These are phyloP conservation scores for Drosophila differens DNA, from an alignment of 2,888 invertebrate species.

Conservation along the genomic window DNA sequence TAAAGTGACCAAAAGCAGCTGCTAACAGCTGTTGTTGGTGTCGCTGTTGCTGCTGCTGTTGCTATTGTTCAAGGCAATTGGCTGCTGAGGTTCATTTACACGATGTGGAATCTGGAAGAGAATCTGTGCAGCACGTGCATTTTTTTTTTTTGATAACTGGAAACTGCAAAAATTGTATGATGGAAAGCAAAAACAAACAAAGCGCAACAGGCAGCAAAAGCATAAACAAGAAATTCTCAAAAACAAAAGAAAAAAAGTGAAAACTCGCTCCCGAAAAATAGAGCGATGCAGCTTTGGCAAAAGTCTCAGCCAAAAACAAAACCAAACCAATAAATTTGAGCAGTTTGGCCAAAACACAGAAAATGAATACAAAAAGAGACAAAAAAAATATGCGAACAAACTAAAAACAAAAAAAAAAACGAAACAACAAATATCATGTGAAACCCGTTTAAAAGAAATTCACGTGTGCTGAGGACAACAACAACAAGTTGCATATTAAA, in stretches of 20 bases:
- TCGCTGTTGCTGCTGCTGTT: conserved; percentile 12
- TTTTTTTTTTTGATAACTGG: background rate
- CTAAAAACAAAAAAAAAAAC: conserved; percentile 44
- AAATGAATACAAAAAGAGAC: conserved; percentile 4
- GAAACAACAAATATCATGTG: conserved; percentile 49
- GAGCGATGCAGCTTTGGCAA: conserved; percentile 61
- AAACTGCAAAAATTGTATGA: background rate
- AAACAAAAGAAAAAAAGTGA: background rate
- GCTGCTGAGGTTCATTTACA: conserved; percentile 64
- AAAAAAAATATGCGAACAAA: conserved; percentile 8
- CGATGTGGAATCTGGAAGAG: conserved; percentile 1
- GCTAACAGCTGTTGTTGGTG: conserved; percentile 28
- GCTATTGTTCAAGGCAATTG: conserved; percentile 57
- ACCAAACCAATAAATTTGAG: conserved; percentile 51
- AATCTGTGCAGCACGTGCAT: background rate
- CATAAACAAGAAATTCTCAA: background rate
- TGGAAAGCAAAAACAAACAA: conserved; percentile 5
- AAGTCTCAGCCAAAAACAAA: conserved; percentile 15
- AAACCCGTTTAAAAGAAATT: conserved; percentile 76
- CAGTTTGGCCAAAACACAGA: conserved; percentile 22
- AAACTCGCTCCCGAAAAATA: conserved; percentile 37
- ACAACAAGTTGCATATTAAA: conserved; percentile 54
- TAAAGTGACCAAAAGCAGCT: conserved; percentile 63
- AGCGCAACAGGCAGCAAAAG: conserved; percentile 14
- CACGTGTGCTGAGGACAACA: conserved; percentile 58